Percentiles rank a stretch among this genome's conserved stretches.
phyloP scores from a whole-genome alignment of 2,888 invertebrate genomes.

The Polietes domitor region DNA sequence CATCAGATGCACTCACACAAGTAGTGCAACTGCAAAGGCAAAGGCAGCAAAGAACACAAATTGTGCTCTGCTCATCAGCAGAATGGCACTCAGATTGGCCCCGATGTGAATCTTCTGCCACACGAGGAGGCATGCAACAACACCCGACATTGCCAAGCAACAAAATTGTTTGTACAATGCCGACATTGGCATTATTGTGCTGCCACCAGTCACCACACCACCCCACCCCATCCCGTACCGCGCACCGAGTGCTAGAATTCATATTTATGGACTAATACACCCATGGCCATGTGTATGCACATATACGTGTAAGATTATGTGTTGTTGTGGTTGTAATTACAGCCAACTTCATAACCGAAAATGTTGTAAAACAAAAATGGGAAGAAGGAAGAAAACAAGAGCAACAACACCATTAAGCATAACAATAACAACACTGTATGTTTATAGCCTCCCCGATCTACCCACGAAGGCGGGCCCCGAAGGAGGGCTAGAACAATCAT shows the following conservation, averaged over 20 bases:
- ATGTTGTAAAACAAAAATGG: background rate
- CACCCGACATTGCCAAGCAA: background rate
- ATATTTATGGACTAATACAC: background rate
- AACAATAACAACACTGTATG: background rate
- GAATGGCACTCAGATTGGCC: background rate
- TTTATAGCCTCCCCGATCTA: background rate
- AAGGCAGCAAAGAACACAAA: background rate
- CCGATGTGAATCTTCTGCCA: background rate
- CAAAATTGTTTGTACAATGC: background rate
- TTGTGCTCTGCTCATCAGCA: background rate
- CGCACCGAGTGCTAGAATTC: background rate
- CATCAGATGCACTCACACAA: background rate
- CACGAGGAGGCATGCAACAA: background rate
- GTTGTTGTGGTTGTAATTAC: slow-evolving; percentile 2
- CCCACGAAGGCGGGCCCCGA: background rate
- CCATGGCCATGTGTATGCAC: background rate
- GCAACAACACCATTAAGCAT: too few relatives aligned
- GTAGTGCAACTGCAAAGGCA: background rate
- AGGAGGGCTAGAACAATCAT: background rate
- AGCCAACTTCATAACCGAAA: background rate
- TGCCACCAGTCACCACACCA: background rate
- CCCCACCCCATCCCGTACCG: background rate
- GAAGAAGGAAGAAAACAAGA: background rate
- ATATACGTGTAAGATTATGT: background rate
- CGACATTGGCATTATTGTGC: background rate